These are phyloP conservation scores for Pteromalus puparum DNA, from an alignment of 1,140 invertebrate species.

Conservation along the genomic window DNA sequence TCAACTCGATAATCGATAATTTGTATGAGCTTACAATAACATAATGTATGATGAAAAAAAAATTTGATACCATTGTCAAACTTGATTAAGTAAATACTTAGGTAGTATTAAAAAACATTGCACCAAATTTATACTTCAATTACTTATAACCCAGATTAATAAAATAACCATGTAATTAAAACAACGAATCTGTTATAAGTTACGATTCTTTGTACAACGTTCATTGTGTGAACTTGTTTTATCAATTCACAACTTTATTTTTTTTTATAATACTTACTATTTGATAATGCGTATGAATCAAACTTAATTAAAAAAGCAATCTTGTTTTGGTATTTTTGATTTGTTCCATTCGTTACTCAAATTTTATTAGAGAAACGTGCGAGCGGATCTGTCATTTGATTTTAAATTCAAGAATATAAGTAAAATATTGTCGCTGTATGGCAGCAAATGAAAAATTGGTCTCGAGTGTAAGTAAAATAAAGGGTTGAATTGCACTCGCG, in stretches of 20 bases:
- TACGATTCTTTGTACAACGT: not conserved
- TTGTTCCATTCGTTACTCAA: no score
- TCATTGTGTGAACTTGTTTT: not conserved
- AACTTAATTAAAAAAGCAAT: not conserved
- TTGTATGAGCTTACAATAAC: not conserved
- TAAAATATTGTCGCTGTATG: not conserved
- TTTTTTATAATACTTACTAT: not conserved
- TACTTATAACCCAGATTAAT: constrained; percentile 1
- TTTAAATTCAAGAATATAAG: not conserved
- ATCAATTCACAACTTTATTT: not conserved
- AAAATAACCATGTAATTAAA: not conserved
- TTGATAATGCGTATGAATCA: not conserved
- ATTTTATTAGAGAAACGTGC: not conserved
- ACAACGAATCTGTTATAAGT: not conserved
- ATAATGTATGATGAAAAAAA: not conserved
- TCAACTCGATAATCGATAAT: not conserved
- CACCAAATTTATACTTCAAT: constrained; percentile 6
- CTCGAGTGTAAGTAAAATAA: not conserved
- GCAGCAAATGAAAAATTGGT: not conserved
- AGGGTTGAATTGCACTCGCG: not conserved
- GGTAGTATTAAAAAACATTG: constrained; percentile 7
- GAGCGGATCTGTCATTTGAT: not conserved
- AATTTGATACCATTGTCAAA: constrained; percentile 26
- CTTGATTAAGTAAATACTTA: not conserved
- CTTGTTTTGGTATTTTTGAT: not conserved